phyloP scores from a whole-genome alignment of 2,888 invertebrate species.

The Crematogaster levior region DNA sequence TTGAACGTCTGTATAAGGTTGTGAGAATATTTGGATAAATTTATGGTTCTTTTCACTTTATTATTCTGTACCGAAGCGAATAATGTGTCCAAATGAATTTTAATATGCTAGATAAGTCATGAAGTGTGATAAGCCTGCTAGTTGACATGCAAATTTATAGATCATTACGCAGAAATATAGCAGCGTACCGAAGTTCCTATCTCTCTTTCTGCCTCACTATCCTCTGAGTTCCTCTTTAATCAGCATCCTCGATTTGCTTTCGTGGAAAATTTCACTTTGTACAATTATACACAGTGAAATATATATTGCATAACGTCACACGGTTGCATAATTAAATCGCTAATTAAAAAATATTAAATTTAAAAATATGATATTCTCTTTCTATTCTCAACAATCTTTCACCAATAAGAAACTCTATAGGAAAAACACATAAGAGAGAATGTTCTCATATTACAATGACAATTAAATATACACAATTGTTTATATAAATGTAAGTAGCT shows the following conservation, averaged over 20 bases:
- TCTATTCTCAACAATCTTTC: not conserved
- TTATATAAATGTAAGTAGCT: not conserved
- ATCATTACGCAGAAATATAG: slow-evolving; percentile 65
- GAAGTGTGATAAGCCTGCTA: slow-evolving; percentile 42
- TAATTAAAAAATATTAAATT: not conserved
- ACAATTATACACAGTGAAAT: slow-evolving; percentile 18
- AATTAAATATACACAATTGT: not conserved
- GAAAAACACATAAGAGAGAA: not conserved
- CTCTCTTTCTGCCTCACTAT: slow-evolving; percentile 33
- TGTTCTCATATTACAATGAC: not conserved
- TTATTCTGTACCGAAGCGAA: slow-evolving; percentile 35
- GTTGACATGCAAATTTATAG: slow-evolving; percentile 65
- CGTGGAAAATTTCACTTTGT: not conserved
- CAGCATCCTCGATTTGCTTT: slow-evolving; percentile 2
- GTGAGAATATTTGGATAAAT: slow-evolving; percentile 31
- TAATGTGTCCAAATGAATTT: slow-evolving; percentile 55
- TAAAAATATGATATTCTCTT: slow-evolving; percentile 7
- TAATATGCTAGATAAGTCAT: slow-evolving; percentile 12
- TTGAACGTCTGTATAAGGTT: not conserved
- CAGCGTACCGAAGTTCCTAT: slow-evolving; percentile 23
- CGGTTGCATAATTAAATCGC: not conserved
- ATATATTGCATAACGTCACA: not conserved
- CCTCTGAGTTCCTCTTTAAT: slow-evolving; percentile 30
- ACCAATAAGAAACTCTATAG: no score
- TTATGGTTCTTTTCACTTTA: slow-evolving; percentile 14